phyloP scores from a whole-genome alignment of 2,888 invertebrate species.

The Choristoneura rosaceana region DNA sequence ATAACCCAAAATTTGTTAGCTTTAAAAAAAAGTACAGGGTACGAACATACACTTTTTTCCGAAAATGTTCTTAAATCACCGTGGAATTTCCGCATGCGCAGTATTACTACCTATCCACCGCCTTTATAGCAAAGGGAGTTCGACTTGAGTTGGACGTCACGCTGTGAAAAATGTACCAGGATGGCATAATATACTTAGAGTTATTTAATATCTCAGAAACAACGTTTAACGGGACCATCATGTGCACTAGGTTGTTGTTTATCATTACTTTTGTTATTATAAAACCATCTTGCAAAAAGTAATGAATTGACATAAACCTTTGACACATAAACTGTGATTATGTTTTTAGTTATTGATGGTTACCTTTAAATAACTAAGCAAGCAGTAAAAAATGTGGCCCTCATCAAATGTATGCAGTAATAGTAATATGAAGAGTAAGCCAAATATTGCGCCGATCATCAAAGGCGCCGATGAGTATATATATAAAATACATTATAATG shows the following conservation, averaged over 20 bases:
- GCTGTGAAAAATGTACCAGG: slow-evolving; percentile 11
- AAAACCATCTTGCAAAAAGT: neutral
- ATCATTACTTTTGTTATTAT: neutral
- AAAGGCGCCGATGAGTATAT: too few relatives aligned
- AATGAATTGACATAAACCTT: neutral
- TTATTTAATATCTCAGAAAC: neutral
- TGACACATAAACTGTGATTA: neutral
- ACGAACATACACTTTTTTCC: too few relatives aligned
- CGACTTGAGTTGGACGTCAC: neutral
- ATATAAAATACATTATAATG: too few relatives aligned
- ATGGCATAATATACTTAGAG: neutral
- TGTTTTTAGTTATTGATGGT: neutral
- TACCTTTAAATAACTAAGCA: too few relatives aligned
- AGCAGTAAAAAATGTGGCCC: too few relatives aligned
- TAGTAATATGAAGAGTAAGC: too few relatives aligned
- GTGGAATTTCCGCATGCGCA: neutral
- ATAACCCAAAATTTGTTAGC: too few relatives aligned
- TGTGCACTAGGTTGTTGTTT: neutral
- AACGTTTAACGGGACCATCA: neutral
- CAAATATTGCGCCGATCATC: too few relatives aligned
- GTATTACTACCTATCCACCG: neutral
- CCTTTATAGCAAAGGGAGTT: neutral
- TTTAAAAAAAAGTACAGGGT: too few relatives aligned
- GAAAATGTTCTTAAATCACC: too few relatives aligned
- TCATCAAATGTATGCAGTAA: too few relatives aligned